phyloP scores from a whole-genome alignment of 2,797 vertebrate genomes.

The Choloepus didactylus region DNA sequence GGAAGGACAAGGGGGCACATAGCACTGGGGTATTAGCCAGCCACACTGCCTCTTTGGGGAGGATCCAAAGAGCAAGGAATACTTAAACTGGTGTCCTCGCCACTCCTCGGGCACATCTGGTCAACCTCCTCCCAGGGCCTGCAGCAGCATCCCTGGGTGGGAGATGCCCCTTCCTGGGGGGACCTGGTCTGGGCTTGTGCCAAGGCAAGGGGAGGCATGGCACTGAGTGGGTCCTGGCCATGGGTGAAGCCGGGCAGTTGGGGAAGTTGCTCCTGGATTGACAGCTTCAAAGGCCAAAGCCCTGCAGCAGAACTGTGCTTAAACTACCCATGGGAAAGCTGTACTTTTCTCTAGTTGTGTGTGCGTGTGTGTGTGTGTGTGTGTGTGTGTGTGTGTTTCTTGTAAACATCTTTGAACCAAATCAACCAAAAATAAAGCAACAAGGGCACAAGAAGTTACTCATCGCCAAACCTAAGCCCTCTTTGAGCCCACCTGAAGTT shows the following conservation, averaged over 20 bases:
- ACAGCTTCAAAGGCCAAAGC: conserved; percentile 78
- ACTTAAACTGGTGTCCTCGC: conserved; percentile 46
- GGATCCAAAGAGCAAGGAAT: not conserved
- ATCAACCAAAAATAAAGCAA: conserved; percentile 75
- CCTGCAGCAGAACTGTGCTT: conserved; percentile 86
- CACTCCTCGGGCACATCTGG: not conserved
- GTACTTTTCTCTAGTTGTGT: conserved; percentile 68
- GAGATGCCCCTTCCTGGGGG: no score
- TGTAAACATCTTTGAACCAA: conserved; percentile 76
- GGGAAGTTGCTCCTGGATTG: conserved; percentile 74
- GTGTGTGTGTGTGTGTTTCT: not conserved
- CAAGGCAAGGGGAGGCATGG: not conserved
- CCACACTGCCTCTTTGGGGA: not conserved
- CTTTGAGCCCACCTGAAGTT: conserved; percentile 20
- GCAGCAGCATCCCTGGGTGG: not conserved
- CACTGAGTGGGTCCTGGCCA: not conserved
- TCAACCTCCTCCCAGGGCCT: not conserved
- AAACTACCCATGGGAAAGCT: conserved; percentile 74
- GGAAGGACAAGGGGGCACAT: not conserved
- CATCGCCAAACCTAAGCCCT: conserved; percentile 55
- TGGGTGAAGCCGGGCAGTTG: not conserved
- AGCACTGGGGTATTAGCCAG: conserved; percentile 16
- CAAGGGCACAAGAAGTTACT: conserved; percentile 72
- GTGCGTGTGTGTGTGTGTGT: not conserved
- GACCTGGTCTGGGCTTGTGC: not conserved